phyloP scores from a whole-genome alignment of 2,888 invertebrate genomes.

The Trichogramma evanescens region DNA sequence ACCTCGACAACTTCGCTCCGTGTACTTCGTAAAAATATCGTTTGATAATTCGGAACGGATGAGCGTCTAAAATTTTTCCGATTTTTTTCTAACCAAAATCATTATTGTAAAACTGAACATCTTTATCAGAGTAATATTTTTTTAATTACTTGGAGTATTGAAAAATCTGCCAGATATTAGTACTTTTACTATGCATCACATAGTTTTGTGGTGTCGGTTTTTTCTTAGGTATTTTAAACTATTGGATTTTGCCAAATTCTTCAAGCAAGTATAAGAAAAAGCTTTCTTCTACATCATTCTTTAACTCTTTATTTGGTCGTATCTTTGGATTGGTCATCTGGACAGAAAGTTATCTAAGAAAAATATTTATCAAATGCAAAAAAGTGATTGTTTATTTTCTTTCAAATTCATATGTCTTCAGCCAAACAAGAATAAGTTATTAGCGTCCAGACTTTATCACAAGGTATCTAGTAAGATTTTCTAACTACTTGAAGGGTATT shows the following conservation, averaged over 20 bases:
- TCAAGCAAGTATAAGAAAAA: slow-evolving; percentile 35
- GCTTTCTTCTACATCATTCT: slow-evolving; percentile 40
- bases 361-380: slow-evolving; percentile 6
- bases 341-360: slow-evolving; percentile 33
- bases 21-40: neutral
- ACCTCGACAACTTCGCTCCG: slow-evolving; percentile 19
- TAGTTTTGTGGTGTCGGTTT: neutral
- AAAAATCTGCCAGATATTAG: too few species aligned
- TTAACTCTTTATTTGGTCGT: slow-evolving; percentile 45
- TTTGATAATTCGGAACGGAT: too few species aligned
- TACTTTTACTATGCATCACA: too few species aligned
- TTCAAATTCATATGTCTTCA: neutral
- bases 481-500: slow-evolving; percentile 33
- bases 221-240: too few species aligned
- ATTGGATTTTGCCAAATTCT: slow-evolving; percentile 23
- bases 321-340: slow-evolving; percentile 48
- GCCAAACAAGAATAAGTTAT: too few species aligned
- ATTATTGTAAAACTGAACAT: too few species aligned
- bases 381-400: slow-evolving; percentile 5
- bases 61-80: too few species aligned
- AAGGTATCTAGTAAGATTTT: slow-evolving; percentile 42
- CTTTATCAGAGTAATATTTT: too few species aligned
- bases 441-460: slow-evolving; percentile 47
- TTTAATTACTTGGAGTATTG: too few species aligned
- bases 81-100: too few species aligned